Evolutionary conservation across 1,140 invertebrate genomes (phyloP).

Genomic region (Leptopilina clavipes): DNA sequence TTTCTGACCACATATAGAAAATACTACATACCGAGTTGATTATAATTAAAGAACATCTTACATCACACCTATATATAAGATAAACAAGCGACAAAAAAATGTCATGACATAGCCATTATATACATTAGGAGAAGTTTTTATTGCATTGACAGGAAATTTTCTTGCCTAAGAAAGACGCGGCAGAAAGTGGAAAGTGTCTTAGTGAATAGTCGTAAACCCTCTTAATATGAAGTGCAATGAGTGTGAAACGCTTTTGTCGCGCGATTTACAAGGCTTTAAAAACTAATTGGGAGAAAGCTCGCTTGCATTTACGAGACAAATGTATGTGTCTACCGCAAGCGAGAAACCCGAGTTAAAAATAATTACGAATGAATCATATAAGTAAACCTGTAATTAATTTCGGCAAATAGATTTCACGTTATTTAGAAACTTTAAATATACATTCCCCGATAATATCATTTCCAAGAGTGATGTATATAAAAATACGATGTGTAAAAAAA

Average conservation of each 20-base stretch:
- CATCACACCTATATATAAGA: too few species aligned
- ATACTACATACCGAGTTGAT: too few species aligned
- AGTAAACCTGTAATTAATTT: slow-evolving; percentile 69
- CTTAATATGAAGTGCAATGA: slow-evolving; percentile 20
- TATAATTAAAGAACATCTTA: background rate
- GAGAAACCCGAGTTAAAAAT: slow-evolving; percentile 42
- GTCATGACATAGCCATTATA: background rate
- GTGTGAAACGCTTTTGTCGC: slow-evolving; percentile 42
- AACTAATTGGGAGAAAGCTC: slow-evolving; percentile 52
- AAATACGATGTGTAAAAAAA: too few species aligned
- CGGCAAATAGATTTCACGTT: slow-evolving; percentile 64
- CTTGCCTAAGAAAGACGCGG: background rate
- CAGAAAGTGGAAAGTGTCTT: slow-evolving; percentile 22
- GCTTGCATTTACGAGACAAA: slow-evolving; percentile 51
- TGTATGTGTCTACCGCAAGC: slow-evolving; percentile 35
- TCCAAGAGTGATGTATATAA: too few species aligned
- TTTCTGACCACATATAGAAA: too few species aligned
- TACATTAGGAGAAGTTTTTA: background rate
- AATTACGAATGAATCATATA: slow-evolving; percentile 62
- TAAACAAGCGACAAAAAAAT: background rate
- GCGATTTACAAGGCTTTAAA: slow-evolving; percentile 55
- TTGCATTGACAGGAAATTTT: background rate
- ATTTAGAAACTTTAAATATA: slow-evolving; percentile 14
- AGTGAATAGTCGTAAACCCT: slow-evolving; percentile 27
- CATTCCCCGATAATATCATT: too few species aligned